Evolutionary conservation across 2,113 vertebrate species (phyloP), one percentile per base, ranked within the genome.

Genomic region (Aviceda subcristata): DNA sequence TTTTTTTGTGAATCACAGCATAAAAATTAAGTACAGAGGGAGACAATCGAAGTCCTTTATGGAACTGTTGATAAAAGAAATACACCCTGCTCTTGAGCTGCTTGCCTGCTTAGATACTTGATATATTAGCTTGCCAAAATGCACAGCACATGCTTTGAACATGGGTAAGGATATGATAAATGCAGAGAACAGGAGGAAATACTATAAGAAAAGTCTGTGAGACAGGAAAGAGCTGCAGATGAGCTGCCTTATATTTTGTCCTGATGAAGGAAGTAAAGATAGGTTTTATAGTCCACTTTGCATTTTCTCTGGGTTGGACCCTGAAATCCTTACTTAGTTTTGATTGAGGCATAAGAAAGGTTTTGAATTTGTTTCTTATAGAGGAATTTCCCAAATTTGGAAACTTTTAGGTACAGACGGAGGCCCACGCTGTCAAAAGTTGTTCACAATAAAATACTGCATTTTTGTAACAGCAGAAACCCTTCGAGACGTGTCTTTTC

Each of bases 61-160:
- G 51, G 51, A 11, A 21, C 5, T 36, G 8, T 6, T 60, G 60
- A 43, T 71, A 23, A 62, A 86, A 77, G 32, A 46, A 48, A 87
- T 20, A 15, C 7, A 17, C 5, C 3, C 15, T 86, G 24, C 18
- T 59, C 13, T 10, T 43, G 56, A 71, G 46, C 11, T 76, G 8
- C 39, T 62, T 79, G 10, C 9, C 17, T 75, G 46, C 34, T 60
- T 46, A 34, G 10, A 4, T 62, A 14, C 18, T 43, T 22, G 62
- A 5, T 22, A 8, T 6, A 17, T 16, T 67, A 32, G 3, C 45
- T 76, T 63, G 24, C 20, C 24, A 56, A 50, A 69, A 60, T 2
- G 1, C 20, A 56, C 0, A 3, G 19, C 10, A 15, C 9, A 7
- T 0, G 1, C 46, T 77, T 67, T 43, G 36, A 72, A 43, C 3